A percentile compares a stretch with the other conserved stretches of the same genome.
phyloP scores from a whole-genome alignment of 2,888 invertebrate genomes.

The Phytoseiulus persimilis region DNA sequence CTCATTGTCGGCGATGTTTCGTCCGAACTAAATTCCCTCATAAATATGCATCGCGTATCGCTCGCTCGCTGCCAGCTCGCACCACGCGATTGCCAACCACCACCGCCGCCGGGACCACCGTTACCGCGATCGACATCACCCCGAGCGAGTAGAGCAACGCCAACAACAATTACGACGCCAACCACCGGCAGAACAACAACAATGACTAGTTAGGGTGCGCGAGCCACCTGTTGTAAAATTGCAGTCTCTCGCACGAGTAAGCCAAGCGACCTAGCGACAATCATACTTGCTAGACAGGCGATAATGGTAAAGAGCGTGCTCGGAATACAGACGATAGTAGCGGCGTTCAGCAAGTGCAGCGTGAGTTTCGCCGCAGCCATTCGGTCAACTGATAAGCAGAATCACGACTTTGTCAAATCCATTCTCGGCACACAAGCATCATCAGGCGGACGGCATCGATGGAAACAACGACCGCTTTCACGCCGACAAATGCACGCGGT shows the following conservation, averaged over 20 bases:
- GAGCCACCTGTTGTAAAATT: neutral
- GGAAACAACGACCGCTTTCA: neutral
- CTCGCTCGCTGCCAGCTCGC: neutral
- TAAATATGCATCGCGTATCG: neutral
- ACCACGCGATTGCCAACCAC: neutral
- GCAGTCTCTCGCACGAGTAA: neutral
- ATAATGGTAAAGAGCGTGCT: neutral
- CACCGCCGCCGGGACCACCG: neutral
- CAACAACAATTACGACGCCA: neutral
- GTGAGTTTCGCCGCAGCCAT: neutral
- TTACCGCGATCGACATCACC: neutral
- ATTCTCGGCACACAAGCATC: neutral
- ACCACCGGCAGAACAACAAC: neutral
- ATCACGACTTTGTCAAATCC: neutral
- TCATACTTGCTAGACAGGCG: neutral
- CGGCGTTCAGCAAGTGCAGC: neutral
- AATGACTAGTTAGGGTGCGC: neutral
- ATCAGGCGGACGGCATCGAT: neutral
- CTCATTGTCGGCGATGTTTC: neutral
- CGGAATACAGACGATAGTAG: neutral
- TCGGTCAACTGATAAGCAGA: neutral
- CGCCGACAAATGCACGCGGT: neutral
- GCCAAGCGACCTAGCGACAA: neutral
- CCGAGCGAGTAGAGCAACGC: neutral
- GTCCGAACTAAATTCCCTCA: neutral